Base-by-base conservation (phyloP, 2,888 invertebrate genomes). In the Amiota mariae region DNA sequence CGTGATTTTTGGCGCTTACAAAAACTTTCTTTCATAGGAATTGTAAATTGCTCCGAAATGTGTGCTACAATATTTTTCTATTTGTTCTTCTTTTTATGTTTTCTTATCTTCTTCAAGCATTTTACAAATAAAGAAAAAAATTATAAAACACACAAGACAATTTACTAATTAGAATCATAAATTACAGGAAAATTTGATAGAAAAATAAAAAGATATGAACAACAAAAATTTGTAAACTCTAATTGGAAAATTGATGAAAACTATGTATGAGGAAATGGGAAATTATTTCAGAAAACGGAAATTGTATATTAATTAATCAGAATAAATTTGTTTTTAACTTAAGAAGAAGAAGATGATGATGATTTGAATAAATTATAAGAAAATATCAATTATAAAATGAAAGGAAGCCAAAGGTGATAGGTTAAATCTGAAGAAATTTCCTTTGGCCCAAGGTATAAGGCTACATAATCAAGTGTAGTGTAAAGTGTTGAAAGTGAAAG, bases 141-240 rank as follows among this genome's bases (percentile, higher is more conserved):
- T 48, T 18, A 66, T 48, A 2, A n/a, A 59, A 13, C 59, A 24
- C 18, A 11, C 10, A 59, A 15, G 24, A 15, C 64, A 66, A 66
- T 66, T 66, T 47, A 36, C 64, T 66, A 46, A 66, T 66, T 66
- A 66, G 64, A 15, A 66, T n/a, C 47, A 18, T 47, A 15, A 15
- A 66, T 12, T 1, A 24, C 12, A 59, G 0, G 20, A 9, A 10
- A 59, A 59, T 20, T 59, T 24, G n/a, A 59, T 20, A 2, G 56
- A 9, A 56, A 9, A 59, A 18, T 57, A 15, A 57, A 57, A 20
- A 2, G 6, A 10, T 1, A 47, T 64, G 1, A 46, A 46, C 46
- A 64, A 8, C 11, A 47, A 47, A 64, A n/a, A n/a, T n/a, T n/a
- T n/a, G n/a, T 47, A 24, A n/a, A 15, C 8, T 46, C 10, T 15